Evolutionary conservation across 2,113 vertebrate species (phyloP).

Genomic region (Strigops habroptila): DNA sequence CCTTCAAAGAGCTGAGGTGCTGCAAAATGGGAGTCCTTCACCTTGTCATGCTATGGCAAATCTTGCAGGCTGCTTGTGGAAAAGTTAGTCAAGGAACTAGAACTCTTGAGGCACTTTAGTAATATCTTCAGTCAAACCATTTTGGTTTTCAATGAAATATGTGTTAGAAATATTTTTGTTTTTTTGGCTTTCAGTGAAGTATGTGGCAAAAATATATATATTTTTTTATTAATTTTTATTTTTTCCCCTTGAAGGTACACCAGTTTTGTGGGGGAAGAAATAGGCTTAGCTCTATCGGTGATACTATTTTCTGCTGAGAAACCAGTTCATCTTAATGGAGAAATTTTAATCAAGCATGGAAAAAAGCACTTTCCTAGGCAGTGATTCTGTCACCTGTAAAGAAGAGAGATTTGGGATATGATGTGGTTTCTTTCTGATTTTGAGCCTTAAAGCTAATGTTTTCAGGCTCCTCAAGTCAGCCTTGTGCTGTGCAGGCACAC

Average conservation of each 20-base stretch:
- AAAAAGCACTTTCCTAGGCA: neutral
- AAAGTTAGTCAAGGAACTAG: neutral
- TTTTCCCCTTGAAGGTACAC: neutral
- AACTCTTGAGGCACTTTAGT: neutral
- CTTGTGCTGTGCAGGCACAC: neutral
- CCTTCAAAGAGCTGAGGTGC: neutral
- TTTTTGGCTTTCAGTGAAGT: neutral
- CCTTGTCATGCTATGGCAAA: neutral
- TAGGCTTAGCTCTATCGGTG: neutral
- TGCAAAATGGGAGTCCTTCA: neutral
- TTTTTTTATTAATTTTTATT: neutral
- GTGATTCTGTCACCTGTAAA: neutral
- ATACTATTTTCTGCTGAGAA: neutral
- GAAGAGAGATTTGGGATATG: neutral
- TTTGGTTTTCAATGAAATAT: neutral
- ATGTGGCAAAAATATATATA: neutral
- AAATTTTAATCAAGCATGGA: neutral
- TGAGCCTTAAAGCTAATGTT: neutral
- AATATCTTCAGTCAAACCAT: neutral
- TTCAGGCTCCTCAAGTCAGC: neutral
- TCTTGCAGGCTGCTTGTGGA: neutral
- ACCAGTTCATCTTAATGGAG: neutral
- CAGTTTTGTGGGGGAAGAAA: neutral
- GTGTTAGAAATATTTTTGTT: neutral
- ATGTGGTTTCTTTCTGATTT: constrained; percentile 15